phyloP scores from a whole-genome alignment of 2,797 vertebrate species.

The Channa striata region DNA sequence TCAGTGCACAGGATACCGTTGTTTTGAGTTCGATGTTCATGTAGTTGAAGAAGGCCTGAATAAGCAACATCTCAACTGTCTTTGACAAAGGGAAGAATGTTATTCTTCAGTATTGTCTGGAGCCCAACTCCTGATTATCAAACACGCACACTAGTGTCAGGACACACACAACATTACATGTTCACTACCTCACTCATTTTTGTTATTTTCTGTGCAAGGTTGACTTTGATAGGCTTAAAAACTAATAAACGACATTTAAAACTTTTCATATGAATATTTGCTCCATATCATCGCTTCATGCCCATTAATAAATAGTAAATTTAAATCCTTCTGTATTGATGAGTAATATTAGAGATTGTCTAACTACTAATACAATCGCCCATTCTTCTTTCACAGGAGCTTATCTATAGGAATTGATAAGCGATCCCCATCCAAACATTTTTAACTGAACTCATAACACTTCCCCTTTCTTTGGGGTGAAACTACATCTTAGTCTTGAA shows the following conservation, averaged over 20 bases:
- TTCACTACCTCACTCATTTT: background rate
- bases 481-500: constrained; percentile 2
- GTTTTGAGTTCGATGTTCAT: background rate
- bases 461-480: background rate
- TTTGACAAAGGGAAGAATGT: background rate
- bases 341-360: constrained; percentile 28
- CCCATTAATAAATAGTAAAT: too few relatives aligned
- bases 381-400: too few relatives aligned
- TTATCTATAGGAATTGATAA: background rate
- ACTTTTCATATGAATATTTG: too few relatives aligned
- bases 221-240: background rate
- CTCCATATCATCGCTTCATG: too few relatives aligned
- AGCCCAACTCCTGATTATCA: background rate
- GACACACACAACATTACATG: background rate
- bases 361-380: too few relatives aligned
- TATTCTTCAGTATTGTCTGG: constrained; percentile 18
- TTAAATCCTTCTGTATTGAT: too few relatives aligned
- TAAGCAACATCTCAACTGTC: background rate
- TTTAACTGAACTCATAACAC: background rate
- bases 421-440: background rate
- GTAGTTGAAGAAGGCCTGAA: background rate
- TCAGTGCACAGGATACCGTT: background rate
- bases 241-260: too few relatives aligned
- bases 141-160: background rate
- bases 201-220: background rate